phyloP scores from a whole-genome alignment of 2,888 invertebrate genomes.

The Cataglyphis rosenhaueri region DNA sequence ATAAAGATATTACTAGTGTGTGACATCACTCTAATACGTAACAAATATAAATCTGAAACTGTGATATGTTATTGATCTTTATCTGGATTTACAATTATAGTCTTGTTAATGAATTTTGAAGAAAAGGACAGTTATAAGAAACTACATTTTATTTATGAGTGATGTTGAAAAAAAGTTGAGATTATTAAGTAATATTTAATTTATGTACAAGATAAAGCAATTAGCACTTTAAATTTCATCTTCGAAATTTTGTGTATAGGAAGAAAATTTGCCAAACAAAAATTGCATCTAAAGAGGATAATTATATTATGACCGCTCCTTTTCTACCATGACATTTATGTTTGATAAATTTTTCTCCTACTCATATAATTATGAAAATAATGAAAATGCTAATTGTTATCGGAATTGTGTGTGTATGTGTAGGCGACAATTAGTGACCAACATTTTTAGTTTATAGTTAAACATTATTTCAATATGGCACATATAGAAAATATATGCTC shows the following conservation, averaged over 20 bases:
- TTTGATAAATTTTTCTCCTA: background rate
- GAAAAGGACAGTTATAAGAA: background rate
- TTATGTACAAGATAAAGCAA: background rate
- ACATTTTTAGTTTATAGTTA: background rate
- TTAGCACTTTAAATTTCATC: background rate
- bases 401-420: background rate
- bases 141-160: constrained; percentile 77
- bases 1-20: background rate
- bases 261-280: background rate
- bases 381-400: background rate
- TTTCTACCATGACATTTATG: background rate
- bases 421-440: background rate
- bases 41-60: constrained; percentile 78
- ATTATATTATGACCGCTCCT: background rate
- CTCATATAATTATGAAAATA: background rate
- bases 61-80: constrained; percentile 79
- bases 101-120: background rate
- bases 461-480: background rate
- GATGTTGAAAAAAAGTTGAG: constrained; percentile 55
- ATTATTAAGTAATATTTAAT: constrained; percentile 33
- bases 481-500: background rate
- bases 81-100: constrained; percentile 25
- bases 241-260: background rate
- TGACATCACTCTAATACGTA: constrained; percentile 42
- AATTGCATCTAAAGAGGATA: background rate